Percentiles rank a stretch among this genome's conserved stretches.
phyloP scores from a whole-genome alignment of 2,113 vertebrate species.

The Ameiurus melas region DNA sequence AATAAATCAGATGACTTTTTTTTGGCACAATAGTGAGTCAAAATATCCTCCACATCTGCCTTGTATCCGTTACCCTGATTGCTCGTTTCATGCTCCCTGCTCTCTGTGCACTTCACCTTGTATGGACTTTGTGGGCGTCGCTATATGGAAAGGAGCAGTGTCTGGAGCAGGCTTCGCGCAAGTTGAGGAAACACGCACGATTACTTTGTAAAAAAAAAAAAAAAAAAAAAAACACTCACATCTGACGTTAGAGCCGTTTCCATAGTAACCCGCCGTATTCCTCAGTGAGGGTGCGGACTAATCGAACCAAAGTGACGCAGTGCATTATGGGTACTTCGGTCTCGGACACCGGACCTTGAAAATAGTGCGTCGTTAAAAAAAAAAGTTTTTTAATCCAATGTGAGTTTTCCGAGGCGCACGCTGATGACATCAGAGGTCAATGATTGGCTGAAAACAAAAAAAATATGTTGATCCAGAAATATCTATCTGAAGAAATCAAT shows the following conservation, averaged over 20 bases:
- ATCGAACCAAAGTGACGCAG: background rate
- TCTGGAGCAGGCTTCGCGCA: no score
- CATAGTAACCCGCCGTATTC: background rate
- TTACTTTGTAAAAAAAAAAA: background rate
- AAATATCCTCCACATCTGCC: background rate
- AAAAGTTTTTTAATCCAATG: background rate
- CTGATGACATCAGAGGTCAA: conserved; percentile 6
- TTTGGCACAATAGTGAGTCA: background rate
- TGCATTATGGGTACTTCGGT: background rate
- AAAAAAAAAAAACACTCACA: background rate
- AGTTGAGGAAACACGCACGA: background rate
- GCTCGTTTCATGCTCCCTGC: background rate
- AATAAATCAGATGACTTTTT: background rate
- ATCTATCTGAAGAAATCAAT: background rate
- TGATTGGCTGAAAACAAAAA: background rate
- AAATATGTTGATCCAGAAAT: background rate
- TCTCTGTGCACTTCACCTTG: background rate
- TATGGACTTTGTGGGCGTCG: background rate
- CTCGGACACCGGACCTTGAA: background rate
- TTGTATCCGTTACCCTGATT: background rate
- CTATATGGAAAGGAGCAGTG: background rate
- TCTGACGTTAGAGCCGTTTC: background rate
- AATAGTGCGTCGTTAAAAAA: background rate
- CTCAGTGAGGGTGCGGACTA: background rate
- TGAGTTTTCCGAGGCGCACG: background rate